phyloP scores from a whole-genome alignment of 2,113 vertebrate genomes.

The Kobus ellipsiprymnus region DNA sequence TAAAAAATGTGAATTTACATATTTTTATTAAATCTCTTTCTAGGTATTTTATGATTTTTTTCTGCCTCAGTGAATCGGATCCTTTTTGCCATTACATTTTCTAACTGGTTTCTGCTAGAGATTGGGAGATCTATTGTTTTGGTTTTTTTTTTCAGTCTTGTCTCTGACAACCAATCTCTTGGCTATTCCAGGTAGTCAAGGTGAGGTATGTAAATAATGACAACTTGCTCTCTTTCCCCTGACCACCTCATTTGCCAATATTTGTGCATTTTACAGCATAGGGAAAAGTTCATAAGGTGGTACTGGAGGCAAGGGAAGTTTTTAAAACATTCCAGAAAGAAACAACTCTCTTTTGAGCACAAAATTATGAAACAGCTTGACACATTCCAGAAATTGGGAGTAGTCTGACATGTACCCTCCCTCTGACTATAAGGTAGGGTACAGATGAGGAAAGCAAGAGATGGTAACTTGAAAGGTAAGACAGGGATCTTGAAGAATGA shows the following conservation, averaged over 20 bases:
- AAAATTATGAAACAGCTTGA: not conserved
- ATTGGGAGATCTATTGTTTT: not conserved
- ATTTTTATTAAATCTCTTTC: not conserved
- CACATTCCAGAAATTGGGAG: conserved; percentile 8
- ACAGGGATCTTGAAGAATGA: not conserved
- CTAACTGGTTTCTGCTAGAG: not conserved
- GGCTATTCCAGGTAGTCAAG: not conserved
- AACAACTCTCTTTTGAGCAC: not conserved
- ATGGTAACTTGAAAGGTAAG: not conserved
- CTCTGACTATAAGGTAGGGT: not conserved
- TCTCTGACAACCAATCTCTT: not conserved
- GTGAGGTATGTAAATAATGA: not conserved
- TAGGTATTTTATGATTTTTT: not conserved
- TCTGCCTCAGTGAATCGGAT: not conserved
- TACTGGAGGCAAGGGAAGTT: not conserved
- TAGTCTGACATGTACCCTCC: not conserved
- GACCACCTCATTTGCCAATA: not conserved
- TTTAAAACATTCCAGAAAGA: not conserved
- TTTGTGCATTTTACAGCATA: not conserved
- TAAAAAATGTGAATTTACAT: not conserved
- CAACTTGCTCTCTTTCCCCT: not conserved
- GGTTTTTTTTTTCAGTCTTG: not conserved
- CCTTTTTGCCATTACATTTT: not conserved
- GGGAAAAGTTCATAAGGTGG: not conserved
- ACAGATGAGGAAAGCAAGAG: not conserved